Percentiles rank a stretch among this genome's conserved stretches.
phyloP scores from a whole-genome alignment of 2,113 vertebrate genomes.

The Nyctibius bracteatus region DNA sequence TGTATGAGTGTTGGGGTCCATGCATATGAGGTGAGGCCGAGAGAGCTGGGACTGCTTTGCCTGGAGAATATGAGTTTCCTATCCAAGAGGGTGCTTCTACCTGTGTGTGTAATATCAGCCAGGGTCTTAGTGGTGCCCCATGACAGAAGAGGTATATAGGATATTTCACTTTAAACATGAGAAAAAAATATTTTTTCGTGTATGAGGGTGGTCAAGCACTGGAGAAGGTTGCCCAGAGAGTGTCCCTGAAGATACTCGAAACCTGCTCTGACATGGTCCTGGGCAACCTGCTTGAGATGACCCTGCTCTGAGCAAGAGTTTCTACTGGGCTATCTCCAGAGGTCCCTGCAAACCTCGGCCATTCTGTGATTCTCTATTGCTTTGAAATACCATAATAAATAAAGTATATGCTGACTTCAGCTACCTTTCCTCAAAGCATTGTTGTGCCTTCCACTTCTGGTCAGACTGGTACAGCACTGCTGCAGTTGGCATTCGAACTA shows the following conservation, averaged over 20 bases:
- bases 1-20: no score
- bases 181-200: neutral
- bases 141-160: no score
- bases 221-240: neutral
- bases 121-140: neutral
- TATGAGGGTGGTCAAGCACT: neutral
- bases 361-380: neutral
- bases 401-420: neutral
- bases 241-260: neutral
- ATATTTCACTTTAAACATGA: neutral
- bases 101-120: rapidly evolving
- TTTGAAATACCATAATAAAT: neutral
- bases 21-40: neutral
- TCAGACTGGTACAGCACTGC: rapidly evolving
- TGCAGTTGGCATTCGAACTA: neutral
- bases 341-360: neutral
- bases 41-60: neutral
- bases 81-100: no score
- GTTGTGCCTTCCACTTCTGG: neutral
- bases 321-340: neutral
- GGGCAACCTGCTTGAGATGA: neutral
- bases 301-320: neutral
- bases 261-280: neutral
- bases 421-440: neutral
- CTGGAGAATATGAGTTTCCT: neutral